Base-by-base conservation (phyloP, 2,797 vertebrate species). In the Xiphophorus birchmanni region DNA sequence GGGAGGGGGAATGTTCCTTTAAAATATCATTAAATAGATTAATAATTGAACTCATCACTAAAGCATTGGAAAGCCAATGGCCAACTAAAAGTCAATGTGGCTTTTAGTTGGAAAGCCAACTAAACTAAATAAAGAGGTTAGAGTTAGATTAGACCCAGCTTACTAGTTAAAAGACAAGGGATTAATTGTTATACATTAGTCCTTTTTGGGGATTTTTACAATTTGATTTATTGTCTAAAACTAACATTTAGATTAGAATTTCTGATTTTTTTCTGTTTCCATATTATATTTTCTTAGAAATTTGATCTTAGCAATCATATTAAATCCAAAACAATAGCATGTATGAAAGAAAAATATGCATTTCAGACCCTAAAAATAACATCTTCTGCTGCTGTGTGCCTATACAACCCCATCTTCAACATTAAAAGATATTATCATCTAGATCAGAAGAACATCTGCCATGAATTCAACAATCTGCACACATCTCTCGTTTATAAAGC, bases 1-100 rank as follows among this genome's bases (percentile, higher is more conserved):
- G 48, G 18, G n/a, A 15, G 23, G 23, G 52, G 26, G 73, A 52
- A 69, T 23, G 54, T 52, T 75, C 58, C 74, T 67, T 73, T 21
- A 78, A 52, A 8, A 74, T 69, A 79, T 79, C 67, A 72, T n/a
- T 72, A 72, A n/a, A 72, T 47, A 26, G 15, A 45, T 72, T 47
- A 72, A 72, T 29, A 72, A 45, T 37, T 72, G 2, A 42, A 45
- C 44, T 71, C 12, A 4, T 72, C 13, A 72, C 29, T 72, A 7
- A 72, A 72, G 69, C 40, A n/a, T 17, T 29, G n/a, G 26, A 47
- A 45, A 17, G 13, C 42, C n/a, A 42, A 52, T 52, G 50, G 50
- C 21, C 50, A 52, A 52, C 50, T 52, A 10, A 52, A 23, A 52
- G 50, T 10, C 23, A 52, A 9, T 26, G 8, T 52, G 50, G 50